Evolutionary conservation across 2,888 invertebrate species (phyloP).

Genomic region (Sinotaia quadrata): DNA sequence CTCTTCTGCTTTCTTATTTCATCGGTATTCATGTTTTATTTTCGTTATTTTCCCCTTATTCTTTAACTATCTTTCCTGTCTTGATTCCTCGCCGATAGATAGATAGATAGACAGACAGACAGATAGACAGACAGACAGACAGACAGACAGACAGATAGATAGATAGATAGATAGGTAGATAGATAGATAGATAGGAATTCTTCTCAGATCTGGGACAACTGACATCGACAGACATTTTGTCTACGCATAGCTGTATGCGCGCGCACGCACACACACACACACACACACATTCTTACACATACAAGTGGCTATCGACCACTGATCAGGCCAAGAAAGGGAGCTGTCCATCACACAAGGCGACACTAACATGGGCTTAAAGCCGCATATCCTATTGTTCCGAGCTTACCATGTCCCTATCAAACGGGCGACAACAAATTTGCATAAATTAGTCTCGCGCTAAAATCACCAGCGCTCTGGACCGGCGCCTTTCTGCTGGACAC

Average conservation of each 20-base stretch:
- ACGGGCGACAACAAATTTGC: slow-evolving; percentile 20
- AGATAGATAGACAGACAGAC: too few species aligned
- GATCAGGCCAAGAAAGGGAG: background rate
- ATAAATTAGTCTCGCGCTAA: slow-evolving; percentile 23
- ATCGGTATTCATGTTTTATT: background rate
- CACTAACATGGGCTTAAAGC: slow-evolving; percentile 3
- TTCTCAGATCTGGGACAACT: too few species aligned
- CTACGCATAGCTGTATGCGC: background rate
- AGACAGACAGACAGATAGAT: too few species aligned
- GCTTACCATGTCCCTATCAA: background rate
- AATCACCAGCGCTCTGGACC: background rate
- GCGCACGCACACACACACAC: background rate
- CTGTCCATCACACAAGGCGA: background rate
- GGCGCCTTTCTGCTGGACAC: slow-evolving; percentile 2
- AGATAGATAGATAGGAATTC: too few species aligned
- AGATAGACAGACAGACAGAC: too few species aligned
- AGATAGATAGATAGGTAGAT: too few species aligned
- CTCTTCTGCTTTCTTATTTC: background rate
- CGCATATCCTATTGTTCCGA: background rate
- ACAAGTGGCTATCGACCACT: background rate
- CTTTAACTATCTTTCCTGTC: background rate
- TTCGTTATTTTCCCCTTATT: background rate
- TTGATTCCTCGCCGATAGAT: too few species aligned
- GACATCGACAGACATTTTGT: too few species aligned
- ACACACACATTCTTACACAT: background rate